Percentiles rank a stretch among this genome's conserved stretches.
Evolutionary conservation across 2,113 vertebrate genomes (phyloP).

Genomic region (Callionymus lyra): DNA sequence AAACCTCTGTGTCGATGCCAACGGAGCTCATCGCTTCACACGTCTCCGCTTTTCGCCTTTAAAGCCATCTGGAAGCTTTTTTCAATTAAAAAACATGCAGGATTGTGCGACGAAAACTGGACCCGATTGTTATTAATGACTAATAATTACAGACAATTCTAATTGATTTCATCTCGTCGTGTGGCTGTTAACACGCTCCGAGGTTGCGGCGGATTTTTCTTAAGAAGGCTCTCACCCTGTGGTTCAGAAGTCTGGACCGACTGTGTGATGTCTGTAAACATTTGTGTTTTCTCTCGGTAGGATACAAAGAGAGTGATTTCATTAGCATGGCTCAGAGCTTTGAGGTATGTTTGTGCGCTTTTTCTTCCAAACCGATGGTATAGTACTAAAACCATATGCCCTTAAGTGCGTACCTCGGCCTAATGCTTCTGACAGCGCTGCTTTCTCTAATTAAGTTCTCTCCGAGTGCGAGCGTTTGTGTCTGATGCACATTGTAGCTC

Average conservation of each 20-base stretch:
- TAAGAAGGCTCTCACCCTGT: too few relatives aligned
- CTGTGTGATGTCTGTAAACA: constrained; percentile 63
- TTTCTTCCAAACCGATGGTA: constrained; percentile 60
- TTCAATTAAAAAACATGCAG: too few relatives aligned
- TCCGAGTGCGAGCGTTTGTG: constrained; percentile 47
- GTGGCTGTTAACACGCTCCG: too few relatives aligned
- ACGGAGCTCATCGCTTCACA: too few relatives aligned
- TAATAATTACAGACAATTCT: too few relatives aligned
- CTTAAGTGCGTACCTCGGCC: constrained; percentile 66
- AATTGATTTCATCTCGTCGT: too few relatives aligned
- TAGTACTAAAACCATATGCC: constrained; percentile 71
- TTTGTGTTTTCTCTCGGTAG: constrained; percentile 59
- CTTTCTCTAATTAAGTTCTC: constrained; percentile 74
- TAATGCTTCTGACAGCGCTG: constrained; percentile 74
- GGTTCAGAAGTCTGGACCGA: constrained; percentile 44
- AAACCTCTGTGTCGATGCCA: too few relatives aligned
- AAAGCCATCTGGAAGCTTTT: too few relatives aligned
- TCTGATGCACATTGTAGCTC: constrained; percentile 59
- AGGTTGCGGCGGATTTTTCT: too few relatives aligned
- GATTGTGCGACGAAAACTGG: too few relatives aligned
- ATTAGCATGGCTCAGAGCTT: constrained; percentile 66
- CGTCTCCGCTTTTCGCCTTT: too few relatives aligned
- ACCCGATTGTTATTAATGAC: too few relatives aligned
- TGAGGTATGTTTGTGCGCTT: constrained; percentile 66
- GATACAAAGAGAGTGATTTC: constrained; percentile 65